A percentile compares a stretch with the other conserved stretches of the same genome.
Conservation (phyloP, 2,888 invertebrate species). For the Bembecia ichneumoniformis region DNA sequence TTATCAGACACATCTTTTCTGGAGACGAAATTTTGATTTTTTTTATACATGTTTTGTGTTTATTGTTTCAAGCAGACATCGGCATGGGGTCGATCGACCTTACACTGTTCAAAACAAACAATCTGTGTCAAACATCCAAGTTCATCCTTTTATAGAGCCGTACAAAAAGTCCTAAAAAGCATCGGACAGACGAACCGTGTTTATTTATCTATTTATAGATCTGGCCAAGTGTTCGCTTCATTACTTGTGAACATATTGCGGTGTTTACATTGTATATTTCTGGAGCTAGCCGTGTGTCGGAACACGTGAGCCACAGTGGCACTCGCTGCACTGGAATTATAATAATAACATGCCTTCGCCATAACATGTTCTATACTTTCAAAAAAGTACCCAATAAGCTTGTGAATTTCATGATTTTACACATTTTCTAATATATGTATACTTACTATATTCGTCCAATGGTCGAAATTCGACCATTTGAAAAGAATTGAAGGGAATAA, state of each 20-base stretch:
- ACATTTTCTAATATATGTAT: too few relatives aligned
- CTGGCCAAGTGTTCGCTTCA: slow-evolving; percentile 52
- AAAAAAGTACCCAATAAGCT: background rate
- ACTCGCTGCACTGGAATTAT: slow-evolving; percentile 3
- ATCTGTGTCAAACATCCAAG: slow-evolving; percentile 6
- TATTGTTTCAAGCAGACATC: too few relatives aligned
- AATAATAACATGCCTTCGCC: background rate
- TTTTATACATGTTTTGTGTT: too few relatives aligned
- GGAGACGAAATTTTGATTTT: too few relatives aligned
- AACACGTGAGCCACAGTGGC: slow-evolving; percentile 43
- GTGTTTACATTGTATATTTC: slow-evolving; percentile 63
- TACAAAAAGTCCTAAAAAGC: slow-evolving; percentile 9
- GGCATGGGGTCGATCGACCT: too few relatives aligned
- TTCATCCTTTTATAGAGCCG: slow-evolving; percentile 11
- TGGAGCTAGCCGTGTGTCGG: slow-evolving; percentile 51
- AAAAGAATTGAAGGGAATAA: too few relatives aligned
- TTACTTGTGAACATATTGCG: slow-evolving; percentile 57
- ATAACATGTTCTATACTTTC: background rate
- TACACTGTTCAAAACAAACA: background rate
- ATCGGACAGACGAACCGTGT: slow-evolving; percentile 18
- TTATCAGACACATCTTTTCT: too few relatives aligned
- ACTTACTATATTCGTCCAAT: too few relatives aligned
- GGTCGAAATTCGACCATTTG: too few relatives aligned
- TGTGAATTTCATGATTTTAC: too few relatives aligned
- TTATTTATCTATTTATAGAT: slow-evolving; percentile 63